phyloP scores from a whole-genome alignment of 1,140 invertebrate species.

The Drosophila ogumai region DNA sequence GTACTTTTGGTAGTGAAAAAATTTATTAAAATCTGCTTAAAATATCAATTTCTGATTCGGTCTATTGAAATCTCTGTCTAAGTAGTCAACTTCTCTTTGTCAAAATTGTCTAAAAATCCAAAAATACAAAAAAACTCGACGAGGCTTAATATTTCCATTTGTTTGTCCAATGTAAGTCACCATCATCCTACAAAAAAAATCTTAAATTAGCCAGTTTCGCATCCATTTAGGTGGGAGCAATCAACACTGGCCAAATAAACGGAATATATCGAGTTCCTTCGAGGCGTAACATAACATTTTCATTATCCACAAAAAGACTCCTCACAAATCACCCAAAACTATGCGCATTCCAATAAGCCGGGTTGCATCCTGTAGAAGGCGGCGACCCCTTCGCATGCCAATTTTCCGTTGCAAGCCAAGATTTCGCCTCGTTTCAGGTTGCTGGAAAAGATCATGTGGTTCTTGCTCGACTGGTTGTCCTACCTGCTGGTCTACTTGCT shows the following conservation, averaged over 20 bases:
- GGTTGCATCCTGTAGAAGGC: background rate
- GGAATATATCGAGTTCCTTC: slow-evolving; percentile 20
- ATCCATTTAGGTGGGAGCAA: slow-evolving; percentile 1
- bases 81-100: slow-evolving; percentile 8
- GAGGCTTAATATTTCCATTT: slow-evolving; percentile 23
- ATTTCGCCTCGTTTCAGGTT: background rate
- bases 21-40: background rate
- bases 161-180: slow-evolving; percentile 34
- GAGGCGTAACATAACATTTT: background rate
- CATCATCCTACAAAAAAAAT: background rate
- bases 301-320: slow-evolving; percentile 18
- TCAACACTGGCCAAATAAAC: slow-evolving; percentile 6
- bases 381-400: background rate
- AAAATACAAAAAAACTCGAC: background rate
- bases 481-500: slow-evolving; percentile 32
- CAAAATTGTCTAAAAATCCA: background rate
- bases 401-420: background rate
- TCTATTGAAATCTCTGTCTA: background rate
- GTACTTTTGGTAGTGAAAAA: background rate
- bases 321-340: background rate
- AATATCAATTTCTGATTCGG: background rate
- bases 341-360: background rate
- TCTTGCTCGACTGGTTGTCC: slow-evolving; percentile 11
- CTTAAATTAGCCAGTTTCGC: background rate
- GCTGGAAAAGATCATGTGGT: slow-evolving; percentile 4